A percentile compares a stretch with the other conserved stretches of the same genome.
Conservation (phyloP, 2,113 vertebrate species). For the Daubentonia madagascariensis region DNA sequence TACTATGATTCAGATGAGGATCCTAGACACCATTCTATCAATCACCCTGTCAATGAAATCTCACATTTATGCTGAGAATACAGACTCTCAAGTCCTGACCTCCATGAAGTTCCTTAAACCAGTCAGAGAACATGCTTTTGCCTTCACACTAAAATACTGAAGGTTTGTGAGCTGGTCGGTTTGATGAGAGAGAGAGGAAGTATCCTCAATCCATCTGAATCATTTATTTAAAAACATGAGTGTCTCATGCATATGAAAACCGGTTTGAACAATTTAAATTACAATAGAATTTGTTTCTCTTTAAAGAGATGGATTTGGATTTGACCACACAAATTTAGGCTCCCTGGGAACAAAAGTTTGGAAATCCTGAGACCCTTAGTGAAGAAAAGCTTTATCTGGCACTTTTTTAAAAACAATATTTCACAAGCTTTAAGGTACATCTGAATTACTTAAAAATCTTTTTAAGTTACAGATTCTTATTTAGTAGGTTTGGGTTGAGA, state of each 20-base stretch:
- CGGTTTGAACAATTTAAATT: not conserved
- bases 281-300: not conserved
- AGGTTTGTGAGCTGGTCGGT: not conserved
- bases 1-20: not conserved
- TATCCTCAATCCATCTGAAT: not conserved
- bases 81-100: not conserved
- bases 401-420: not conserved
- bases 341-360: not conserved
- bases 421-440: accelerated
- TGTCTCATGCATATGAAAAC: not conserved
- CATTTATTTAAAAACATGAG: not conserved
- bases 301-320: not conserved
- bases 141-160: not conserved
- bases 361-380: not conserved
- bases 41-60: not conserved
- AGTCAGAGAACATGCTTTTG: not conserved
- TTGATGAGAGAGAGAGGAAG: not conserved
- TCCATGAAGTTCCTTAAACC: not conserved
- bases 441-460: not conserved
- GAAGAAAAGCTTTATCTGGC: not conserved
- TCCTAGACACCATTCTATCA: not conserved
- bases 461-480: not conserved
- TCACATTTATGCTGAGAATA: not conserved
- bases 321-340: not conserved
- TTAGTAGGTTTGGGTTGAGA: not conserved